phyloP scores from a whole-genome alignment of 2,113 vertebrate species.

The Limnothrissa miodon region DNA sequence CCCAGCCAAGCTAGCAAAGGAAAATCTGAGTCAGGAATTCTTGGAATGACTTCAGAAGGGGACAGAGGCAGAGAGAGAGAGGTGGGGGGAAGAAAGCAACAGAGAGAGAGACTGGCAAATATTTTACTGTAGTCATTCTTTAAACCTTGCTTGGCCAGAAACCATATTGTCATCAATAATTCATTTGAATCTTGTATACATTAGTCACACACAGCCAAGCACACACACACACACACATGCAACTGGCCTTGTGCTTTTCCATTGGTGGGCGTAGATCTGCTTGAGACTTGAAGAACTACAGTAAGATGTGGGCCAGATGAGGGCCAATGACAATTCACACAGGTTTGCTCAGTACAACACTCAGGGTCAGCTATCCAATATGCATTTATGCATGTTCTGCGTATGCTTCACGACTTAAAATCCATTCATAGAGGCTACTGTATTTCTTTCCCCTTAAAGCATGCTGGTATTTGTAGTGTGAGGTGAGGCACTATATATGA shows the following conservation, averaged over 20 bases:
- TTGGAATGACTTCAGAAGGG: conserved; percentile 1
- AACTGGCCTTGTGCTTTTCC: not conserved
- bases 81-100: not conserved
- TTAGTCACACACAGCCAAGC: not conserved
- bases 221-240: too few species aligned
- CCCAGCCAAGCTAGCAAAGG: not conserved
- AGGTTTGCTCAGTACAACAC: too few species aligned
- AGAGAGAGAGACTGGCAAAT: conserved; percentile 6
- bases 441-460: not conserved
- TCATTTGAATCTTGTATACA: not conserved
- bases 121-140: not conserved
- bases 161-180: not conserved
- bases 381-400: not conserved
- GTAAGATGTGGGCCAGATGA: not conserved
- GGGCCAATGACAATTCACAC: too few species aligned
- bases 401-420: not conserved
- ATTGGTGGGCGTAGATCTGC: not conserved
- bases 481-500: not conserved
- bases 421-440: not conserved
- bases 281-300: not conserved
- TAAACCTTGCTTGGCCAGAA: not conserved
- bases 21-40: conserved; percentile 16
- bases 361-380: too few species aligned
- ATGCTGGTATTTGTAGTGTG: conserved; percentile 1
- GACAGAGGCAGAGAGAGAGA: not conserved